phyloP scores from a whole-genome alignment of 1,140 invertebrate genomes.

The Drosophila pallidifrons region DNA sequence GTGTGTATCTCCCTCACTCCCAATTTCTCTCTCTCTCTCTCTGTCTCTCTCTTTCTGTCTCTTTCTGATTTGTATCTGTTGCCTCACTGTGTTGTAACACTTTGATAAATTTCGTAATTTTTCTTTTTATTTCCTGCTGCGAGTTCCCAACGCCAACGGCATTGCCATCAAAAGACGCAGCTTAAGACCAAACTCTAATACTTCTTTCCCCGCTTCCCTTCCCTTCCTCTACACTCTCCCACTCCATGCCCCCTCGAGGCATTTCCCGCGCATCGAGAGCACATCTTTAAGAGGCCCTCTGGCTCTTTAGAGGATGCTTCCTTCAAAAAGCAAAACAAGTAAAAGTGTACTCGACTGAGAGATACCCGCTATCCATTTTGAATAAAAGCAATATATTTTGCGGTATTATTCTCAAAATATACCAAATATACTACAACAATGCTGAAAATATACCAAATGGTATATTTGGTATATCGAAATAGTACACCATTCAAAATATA shows the following conservation, averaged over 20 bases:
- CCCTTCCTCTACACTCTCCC: not conserved
- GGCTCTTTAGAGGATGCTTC: constrained; percentile 19
- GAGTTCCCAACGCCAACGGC: constrained; percentile 31
- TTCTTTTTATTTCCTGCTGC: constrained; percentile 44
- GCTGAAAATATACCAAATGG: no score
- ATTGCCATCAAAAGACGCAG: constrained; percentile 63
- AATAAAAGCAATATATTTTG: no score
- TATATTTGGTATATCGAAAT: no score
- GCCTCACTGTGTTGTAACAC: constrained; percentile 40
- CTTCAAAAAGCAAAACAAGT: no score
- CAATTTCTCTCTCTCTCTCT: constrained; percentile 3
- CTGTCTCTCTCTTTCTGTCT: constrained; percentile 7
- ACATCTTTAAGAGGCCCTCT: constrained; percentile 49
- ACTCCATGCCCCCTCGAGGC: not conserved
- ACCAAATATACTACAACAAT: no score
- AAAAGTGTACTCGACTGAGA: no score
- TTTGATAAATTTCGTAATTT: constrained; percentile 79
- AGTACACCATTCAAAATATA: no score
- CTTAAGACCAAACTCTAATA: constrained; percentile 20
- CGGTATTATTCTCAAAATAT: no score
- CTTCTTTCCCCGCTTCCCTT: not conserved
- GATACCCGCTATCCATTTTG: no score
- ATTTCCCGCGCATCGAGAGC: constrained; percentile 17
- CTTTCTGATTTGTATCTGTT: constrained; percentile 1
- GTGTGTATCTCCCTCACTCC: constrained; percentile 31